Base-by-base conservation (phyloP, 2,797 vertebrate species). In the Percopsis omiscomaycus region DNA sequence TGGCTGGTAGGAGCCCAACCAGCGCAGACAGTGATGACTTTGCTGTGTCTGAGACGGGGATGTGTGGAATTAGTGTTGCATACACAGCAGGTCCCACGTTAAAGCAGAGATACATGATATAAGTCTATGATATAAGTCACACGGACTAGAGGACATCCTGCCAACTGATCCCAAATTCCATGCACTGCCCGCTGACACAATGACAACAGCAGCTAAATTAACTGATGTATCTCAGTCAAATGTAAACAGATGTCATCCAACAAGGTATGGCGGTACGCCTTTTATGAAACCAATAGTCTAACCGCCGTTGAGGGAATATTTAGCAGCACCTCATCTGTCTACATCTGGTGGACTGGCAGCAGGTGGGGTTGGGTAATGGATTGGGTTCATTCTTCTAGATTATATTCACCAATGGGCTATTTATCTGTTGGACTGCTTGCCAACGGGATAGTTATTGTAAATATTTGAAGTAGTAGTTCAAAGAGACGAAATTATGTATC, bases 241-340 rank as follows among this genome's bases (percentile, higher is more conserved):
- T 22, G 16, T 37, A 77, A 64, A 75, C 50, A 74, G 69, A 48
- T 61, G 48, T 67, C 22, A 74, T 85, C 68, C 70, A 42, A 51
- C 54, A 52, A 70, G 62, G 71, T 53, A n/a, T 48, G 30, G 27
- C 61, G 37, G 8, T 73, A 68, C 28, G 32, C 52, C 12, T 10
- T 52, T 64, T 37, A 45, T 45, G 69, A 68, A 71, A 12, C 48
- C 55, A 15, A 32, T 55, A 58, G 29, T 60, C 60, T 8, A 42
- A 37, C 28, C 68, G 45, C 69, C 47, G 61, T 46, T 27, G 54
- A 5, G 32, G 73, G 22, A 22, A 71, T 79, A 78, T 86, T 85
- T 68, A 75, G 74, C 64, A 45, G 47, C 66, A 65, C 73, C 80
- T 88, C 81, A 88, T 90, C 84, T 73, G 76, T 92, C 87, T 83